These are phyloP conservation scores for Tichodroma muraria DNA, from an alignment of 2,113 vertebrate genomes.

Conservation along the genomic window DNA sequence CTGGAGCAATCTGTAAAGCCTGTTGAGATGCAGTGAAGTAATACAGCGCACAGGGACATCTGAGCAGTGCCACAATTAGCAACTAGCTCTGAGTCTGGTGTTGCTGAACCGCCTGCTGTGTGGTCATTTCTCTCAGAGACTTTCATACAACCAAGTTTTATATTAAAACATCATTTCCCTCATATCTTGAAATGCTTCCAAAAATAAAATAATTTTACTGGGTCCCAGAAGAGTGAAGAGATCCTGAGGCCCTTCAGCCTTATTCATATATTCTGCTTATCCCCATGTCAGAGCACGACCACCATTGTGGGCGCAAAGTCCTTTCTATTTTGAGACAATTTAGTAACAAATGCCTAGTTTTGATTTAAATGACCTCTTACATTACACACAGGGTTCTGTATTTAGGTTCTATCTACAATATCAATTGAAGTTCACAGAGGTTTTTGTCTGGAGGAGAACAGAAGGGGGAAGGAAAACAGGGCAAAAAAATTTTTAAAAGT, in stretches of 20 bases:
- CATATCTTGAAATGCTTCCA: not conserved
- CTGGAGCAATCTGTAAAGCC: not conserved
- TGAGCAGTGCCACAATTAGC: not conserved
- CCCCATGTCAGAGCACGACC: not conserved
- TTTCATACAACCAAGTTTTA: not conserved
- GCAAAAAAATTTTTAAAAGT: not conserved
- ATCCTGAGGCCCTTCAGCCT: not conserved
- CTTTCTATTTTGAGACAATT: not conserved
- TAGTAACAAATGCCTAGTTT: not conserved
- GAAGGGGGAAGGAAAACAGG: not conserved
- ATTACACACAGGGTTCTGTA: not conserved
- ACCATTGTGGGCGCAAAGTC: rapidly evolving
- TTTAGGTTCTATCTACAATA: not conserved
- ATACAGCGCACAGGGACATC: not conserved
- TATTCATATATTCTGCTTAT: not conserved
- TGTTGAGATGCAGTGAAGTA: not conserved
- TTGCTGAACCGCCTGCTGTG: not conserved
- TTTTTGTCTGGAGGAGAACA: not conserved
- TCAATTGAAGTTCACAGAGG: not conserved
- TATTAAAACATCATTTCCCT: not conserved
- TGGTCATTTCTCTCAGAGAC: not conserved
- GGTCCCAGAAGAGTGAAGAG: not conserved
- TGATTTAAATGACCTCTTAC: not conserved
- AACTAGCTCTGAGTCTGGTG: not conserved
- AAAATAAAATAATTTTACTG: not conserved